Conservation (phyloP, 1,140 invertebrate genomes). For the Tachypleus tridentatus region DNA sequence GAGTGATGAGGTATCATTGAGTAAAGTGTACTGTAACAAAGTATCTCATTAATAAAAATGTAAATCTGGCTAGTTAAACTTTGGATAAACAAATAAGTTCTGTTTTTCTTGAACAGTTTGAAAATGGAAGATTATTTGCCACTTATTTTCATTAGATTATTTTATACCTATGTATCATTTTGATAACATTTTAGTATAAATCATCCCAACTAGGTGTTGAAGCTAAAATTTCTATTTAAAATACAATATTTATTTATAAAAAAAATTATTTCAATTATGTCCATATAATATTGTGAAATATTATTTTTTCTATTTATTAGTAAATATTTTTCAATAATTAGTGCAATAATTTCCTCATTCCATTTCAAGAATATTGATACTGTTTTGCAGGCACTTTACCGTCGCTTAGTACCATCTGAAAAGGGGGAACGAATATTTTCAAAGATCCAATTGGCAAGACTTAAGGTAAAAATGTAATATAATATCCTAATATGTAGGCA, state of each 20-base stretch:
- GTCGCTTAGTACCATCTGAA: constrained; percentile 67
- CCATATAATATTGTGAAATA: neutral
- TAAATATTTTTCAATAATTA: constrained; percentile 2
- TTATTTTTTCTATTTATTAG: neutral
- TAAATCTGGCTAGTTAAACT: neutral
- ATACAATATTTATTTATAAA: neutral
- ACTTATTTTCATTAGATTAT: no score
- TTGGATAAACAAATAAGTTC: neutral
- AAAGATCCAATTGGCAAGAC: constrained; percentile 57
- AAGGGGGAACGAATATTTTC: constrained; percentile 68
- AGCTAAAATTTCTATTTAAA: neutral
- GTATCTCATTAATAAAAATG: neutral
- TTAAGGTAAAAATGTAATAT: constrained; percentile 33
- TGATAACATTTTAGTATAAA: no score
- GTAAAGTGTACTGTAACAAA: neutral
- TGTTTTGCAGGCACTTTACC: constrained; percentile 47
- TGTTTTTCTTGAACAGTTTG: no score
- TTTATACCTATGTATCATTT: no score
- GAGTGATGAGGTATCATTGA: constrained; percentile 48
- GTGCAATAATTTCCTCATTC: neutral
- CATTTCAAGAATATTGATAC: neutral
- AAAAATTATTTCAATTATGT: neutral
- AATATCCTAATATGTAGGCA: no score
- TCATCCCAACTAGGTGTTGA: no score
- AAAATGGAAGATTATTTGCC: no score